Conservation (phyloP, 2,797 vertebrate species). For the Dallia pectoralis region DNA sequence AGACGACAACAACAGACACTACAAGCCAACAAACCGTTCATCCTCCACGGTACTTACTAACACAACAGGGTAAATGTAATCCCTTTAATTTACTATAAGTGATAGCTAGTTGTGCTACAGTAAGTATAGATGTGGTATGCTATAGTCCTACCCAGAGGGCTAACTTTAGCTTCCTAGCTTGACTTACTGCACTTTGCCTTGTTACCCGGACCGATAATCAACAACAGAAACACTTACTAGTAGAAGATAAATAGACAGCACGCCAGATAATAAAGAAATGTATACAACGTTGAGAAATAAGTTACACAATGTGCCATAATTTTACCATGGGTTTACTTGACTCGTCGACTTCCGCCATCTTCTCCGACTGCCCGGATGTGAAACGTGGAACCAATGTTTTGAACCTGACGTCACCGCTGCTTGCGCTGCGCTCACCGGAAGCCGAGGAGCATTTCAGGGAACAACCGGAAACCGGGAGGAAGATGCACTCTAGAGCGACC, state of each 20-base stretch:
- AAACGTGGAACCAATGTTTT: slow-evolving; percentile 2
- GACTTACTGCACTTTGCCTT: background rate
- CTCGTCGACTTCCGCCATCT: slow-evolving; percentile 76
- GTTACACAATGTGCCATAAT: background rate
- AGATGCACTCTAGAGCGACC: too few species aligned
- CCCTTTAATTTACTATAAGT: too few species aligned
- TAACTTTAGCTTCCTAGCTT: background rate
- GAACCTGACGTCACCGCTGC: background rate
- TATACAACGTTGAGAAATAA: background rate
- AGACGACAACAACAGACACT: too few species aligned
- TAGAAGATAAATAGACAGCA: background rate
- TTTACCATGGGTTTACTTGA: slow-evolving; percentile 66
- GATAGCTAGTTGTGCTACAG: too few species aligned
- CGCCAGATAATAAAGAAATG: background rate
- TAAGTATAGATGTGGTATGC: too few species aligned
- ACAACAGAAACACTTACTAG: background rate
- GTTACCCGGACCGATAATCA: background rate
- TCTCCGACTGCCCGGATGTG: slow-evolving; percentile 22
- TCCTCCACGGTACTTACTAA: too few species aligned
- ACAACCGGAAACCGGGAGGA: background rate
- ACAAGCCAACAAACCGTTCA: too few species aligned
- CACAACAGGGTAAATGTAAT: too few species aligned
- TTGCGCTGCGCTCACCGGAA: background rate
- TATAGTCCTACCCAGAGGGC: too few species aligned
- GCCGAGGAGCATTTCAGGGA: background rate